Conservation (phyloP, 2,113 vertebrate genomes). For the Notothenia rossii region DNA sequence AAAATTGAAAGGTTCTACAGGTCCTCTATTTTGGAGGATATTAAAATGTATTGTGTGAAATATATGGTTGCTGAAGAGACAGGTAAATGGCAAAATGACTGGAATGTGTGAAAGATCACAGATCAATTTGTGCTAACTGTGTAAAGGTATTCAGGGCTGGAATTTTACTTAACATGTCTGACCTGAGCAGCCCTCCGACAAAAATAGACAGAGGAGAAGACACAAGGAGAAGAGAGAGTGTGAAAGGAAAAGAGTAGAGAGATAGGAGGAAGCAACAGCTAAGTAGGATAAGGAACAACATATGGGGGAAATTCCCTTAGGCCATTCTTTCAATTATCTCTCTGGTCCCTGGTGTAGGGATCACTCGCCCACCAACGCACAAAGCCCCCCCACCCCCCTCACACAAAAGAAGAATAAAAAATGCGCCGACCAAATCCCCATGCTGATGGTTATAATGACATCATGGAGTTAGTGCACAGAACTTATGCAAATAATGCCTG, state of each 20-base stretch:
- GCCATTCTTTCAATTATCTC: constrained; percentile 73
- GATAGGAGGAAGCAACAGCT: constrained; percentile 40
- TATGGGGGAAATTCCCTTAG: constrained; percentile 51
- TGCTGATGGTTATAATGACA: constrained; percentile 9
- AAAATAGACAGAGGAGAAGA: constrained; percentile 9
- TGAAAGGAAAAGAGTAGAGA: constrained; percentile 1
- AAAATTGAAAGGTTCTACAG: neutral
- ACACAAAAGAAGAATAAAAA: constrained; percentile 28
- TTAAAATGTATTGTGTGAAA: constrained; percentile 22
- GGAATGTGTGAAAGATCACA: neutral
- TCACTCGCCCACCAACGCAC: constrained; percentile 47
- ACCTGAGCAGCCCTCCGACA: constrained; percentile 6
- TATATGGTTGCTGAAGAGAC: neutral
- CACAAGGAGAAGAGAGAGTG: constrained; percentile 4
- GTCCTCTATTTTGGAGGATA: constrained; percentile 3
- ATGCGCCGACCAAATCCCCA: constrained; percentile 8
- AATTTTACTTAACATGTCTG: constrained; percentile 10
- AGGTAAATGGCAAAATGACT: constrained; percentile 5
- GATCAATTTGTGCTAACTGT: neutral
- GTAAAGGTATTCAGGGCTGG: constrained; percentile 2
- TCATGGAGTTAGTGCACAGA: constrained; percentile 20
- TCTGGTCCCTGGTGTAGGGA: constrained; percentile 53
- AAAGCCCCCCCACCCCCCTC: constrained; percentile 26
- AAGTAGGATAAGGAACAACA: constrained; percentile 47
- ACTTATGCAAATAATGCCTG: neutral